phyloP scores from a whole-genome alignment of 2,113 vertebrate genomes.

The Vidua chalybeata region DNA sequence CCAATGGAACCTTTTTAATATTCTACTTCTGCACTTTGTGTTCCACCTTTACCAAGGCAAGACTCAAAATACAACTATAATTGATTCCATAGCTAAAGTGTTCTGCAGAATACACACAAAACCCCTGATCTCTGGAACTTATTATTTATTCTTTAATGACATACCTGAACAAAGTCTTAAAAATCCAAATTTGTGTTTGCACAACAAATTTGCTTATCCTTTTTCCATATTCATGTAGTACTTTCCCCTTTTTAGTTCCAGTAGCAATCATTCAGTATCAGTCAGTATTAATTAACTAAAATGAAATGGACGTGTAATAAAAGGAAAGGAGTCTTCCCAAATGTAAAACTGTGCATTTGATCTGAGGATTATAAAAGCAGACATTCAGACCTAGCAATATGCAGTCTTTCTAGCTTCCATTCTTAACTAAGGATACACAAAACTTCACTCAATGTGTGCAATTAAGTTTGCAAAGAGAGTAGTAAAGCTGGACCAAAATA shows the following conservation, averaged over 20 bases:
- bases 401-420: not conserved
- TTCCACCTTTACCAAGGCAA: not conserved
- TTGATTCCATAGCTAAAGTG: not conserved
- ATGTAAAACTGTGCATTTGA: not conserved
- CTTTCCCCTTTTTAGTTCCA: not conserved
- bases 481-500: not conserved
- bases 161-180: not conserved
- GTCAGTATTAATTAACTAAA: not conserved
- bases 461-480: not conserved
- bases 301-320: not conserved
- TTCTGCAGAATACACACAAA: not conserved
- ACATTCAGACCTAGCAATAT: not conserved
- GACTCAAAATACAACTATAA: not conserved
- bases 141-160: not conserved
- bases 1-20: not conserved
- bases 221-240: not conserved
- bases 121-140: not conserved
- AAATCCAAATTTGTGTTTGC: not conserved
- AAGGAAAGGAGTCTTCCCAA: not conserved
- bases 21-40: not conserved
- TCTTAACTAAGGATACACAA: not conserved
- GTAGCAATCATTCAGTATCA: not conserved
- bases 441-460: not conserved
- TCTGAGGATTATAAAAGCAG: not conserved
- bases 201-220: not conserved